Conservation (phyloP, 2,888 invertebrate genomes). For the Drosophila melanosoma region DNA sequence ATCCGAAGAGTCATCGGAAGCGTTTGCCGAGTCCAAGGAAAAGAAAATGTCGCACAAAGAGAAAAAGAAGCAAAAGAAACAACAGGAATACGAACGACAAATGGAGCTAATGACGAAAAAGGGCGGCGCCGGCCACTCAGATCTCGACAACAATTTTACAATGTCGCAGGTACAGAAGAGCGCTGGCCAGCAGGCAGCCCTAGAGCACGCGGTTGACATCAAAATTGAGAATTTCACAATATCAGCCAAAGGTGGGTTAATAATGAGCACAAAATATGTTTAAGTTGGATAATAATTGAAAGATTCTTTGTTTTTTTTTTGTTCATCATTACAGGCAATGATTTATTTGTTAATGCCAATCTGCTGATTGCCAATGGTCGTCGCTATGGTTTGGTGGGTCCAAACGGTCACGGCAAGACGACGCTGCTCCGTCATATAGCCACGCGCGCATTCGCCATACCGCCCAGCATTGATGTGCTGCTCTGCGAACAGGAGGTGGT, state of each 20-base stretch:
- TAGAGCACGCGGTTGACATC: constrained; percentile 98
- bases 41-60: constrained; percentile 96
- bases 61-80: constrained; percentile 95
- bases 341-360: constrained; percentile 98
- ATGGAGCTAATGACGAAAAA: constrained; percentile 93
- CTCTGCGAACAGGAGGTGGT: constrained; percentile 99
- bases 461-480: constrained; percentile 97
- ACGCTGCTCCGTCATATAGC: constrained; percentile 97
- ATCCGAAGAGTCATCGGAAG: constrained; percentile 27
- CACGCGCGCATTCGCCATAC: constrained; percentile 95
- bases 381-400: constrained; percentile 98
- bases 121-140: constrained; percentile 95
- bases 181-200: constrained; percentile 90
- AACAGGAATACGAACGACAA: constrained; percentile 94
- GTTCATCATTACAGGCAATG: constrained; percentile 88
- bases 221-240: constrained; percentile 99
- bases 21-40: constrained; percentile 82
- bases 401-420: constrained; percentile 99
- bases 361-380: constrained; percentile 96
- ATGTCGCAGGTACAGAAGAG: constrained; percentile 93
- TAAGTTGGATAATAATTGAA: neutral
- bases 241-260: constrained; percentile 91
- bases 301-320: neutral
- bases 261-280: neutral
- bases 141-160: constrained; percentile 96